Evolutionary conservation across 2,797 vertebrate genomes (phyloP).

Genomic region (Myotis pilosus): DNA sequence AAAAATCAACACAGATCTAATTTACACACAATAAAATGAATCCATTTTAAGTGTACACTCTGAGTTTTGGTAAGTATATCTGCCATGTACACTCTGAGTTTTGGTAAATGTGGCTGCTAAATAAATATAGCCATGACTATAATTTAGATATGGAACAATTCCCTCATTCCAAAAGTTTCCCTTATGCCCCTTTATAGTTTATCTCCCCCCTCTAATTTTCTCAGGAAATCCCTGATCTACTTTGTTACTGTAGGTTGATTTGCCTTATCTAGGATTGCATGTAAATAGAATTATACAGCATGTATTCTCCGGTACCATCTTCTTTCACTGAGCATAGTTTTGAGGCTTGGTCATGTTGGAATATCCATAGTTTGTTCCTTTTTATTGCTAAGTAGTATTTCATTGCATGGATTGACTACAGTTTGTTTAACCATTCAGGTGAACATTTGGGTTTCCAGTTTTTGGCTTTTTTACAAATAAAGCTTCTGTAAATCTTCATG

Average conservation of each 20-base stretch:
- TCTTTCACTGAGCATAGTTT: neutral
- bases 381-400: neutral
- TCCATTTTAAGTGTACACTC: neutral
- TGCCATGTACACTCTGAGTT: neutral
- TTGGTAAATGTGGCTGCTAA: neutral
- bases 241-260: neutral
- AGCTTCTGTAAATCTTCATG: neutral
- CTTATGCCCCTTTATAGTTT: neutral
- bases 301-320: neutral
- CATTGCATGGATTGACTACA: neutral
- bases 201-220: neutral
- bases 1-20: neutral
- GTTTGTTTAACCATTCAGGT: neutral
- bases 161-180: neutral
- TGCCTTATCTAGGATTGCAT: conserved; percentile 13
- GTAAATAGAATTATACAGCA: neutral
- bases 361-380: neutral
- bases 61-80: neutral
- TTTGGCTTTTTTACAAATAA: conserved; percentile 47
- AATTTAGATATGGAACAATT: neutral
- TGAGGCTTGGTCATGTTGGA: neutral
- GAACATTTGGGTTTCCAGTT: neutral
- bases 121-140: neutral
- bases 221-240: neutral
- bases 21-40: neutral